Conservation (phyloP, 2,797 vertebrate species). For the Urosaurus nigricauda region DNA sequence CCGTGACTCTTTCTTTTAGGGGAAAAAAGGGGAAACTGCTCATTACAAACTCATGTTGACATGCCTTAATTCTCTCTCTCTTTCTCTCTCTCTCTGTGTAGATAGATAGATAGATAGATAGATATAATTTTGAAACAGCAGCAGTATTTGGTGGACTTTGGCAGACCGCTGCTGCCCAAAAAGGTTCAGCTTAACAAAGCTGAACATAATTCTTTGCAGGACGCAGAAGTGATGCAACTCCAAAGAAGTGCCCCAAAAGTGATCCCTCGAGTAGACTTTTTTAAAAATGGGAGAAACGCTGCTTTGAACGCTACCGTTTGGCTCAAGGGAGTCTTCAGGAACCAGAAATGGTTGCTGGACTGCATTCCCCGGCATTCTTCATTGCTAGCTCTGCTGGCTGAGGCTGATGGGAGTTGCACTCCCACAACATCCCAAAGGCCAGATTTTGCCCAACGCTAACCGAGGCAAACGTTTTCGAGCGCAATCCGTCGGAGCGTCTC, state of each 20-base stretch:
- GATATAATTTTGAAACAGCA: background rate
- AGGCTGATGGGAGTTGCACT: too few relatives aligned
- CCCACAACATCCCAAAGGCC: too few relatives aligned
- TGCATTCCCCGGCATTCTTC: too few relatives aligned
- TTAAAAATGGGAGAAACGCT: background rate
- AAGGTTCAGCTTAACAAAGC: background rate
- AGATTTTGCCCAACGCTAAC: too few relatives aligned
- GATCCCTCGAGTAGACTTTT: background rate
- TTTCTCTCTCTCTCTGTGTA: background rate
- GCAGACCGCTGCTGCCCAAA: background rate
- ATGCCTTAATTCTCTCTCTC: too few relatives aligned
- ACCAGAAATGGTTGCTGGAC: background rate
- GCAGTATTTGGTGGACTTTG: background rate
- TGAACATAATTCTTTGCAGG: background rate
- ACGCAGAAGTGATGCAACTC: background rate
- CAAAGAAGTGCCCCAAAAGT: background rate
- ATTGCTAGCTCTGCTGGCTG: too few relatives aligned
- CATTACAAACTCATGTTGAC: background rate
- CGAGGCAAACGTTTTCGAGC: background rate
- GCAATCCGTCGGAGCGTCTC: background rate
- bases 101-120: too few relatives aligned
- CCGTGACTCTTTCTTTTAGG: background rate
- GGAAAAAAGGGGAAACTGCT: background rate
- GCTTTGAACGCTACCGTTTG: background rate
- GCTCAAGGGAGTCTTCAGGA: fast-evolving